Conservation (phyloP, 2,888 invertebrate genomes). For the Nasonovia ribisnigri region DNA sequence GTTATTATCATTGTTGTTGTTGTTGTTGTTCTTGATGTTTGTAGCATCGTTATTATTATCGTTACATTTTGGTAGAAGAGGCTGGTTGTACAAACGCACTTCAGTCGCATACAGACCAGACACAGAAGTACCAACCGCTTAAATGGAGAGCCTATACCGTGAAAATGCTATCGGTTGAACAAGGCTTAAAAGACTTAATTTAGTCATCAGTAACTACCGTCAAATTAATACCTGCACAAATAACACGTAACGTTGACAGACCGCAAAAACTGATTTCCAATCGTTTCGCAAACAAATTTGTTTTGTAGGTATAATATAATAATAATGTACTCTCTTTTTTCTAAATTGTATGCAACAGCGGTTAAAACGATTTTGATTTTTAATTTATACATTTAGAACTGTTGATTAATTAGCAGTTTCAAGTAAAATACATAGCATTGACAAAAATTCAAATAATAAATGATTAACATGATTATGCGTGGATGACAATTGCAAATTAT, state of each 20-base stretch:
- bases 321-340: too few relatives aligned
- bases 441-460: too few relatives aligned
- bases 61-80: background rate
- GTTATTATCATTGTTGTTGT: background rate
- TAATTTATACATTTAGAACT: too few relatives aligned
- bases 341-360: too few relatives aligned
- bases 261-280: background rate
- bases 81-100: background rate
- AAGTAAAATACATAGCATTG: too few relatives aligned
- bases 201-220: background rate
- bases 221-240: background rate
- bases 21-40: background rate
- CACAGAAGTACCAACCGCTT: background rate
- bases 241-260: background rate
- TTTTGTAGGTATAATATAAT: background rate
- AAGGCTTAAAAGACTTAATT: background rate
- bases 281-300: background rate
- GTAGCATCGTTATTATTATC: background rate
- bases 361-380: too few relatives aligned
- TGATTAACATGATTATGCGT: too few relatives aligned
- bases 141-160: background rate
- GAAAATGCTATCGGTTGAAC: background rate
- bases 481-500: too few relatives aligned
- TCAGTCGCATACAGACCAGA: background rate
- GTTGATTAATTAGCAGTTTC: too few relatives aligned